Conservation (phyloP, 2,797 vertebrate genomes). For the Galaxias olidus region DNA sequence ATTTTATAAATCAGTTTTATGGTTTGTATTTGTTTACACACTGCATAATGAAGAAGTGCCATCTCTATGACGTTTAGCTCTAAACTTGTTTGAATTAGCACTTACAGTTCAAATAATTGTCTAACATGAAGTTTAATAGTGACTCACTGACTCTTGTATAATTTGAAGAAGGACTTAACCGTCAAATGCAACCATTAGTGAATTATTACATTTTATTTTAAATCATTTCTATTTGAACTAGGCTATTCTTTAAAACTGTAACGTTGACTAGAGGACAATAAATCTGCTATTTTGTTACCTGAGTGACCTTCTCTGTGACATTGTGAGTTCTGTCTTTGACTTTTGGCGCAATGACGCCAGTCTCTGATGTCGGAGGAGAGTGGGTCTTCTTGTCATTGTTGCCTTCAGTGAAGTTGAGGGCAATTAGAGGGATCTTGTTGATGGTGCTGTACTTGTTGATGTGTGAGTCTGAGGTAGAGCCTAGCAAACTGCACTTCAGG, state of each 20-base stretch:
- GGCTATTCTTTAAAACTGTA: conserved; percentile 15
- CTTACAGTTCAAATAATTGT: too few relatives aligned
- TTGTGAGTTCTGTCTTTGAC: conserved; percentile 99
- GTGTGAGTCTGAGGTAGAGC: conserved; percentile 98
- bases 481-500: conserved; percentile 94
- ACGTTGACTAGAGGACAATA: conserved; percentile 34
- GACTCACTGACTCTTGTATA: too few relatives aligned
- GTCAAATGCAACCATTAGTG: background rate
- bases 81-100: too few relatives aligned
- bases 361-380: conserved; percentile 93
- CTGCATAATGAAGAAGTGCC: too few relatives aligned
- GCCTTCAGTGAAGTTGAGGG: conserved; percentile 93
- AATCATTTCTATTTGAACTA: background rate
- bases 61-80: too few relatives aligned
- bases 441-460: conserved; percentile 99
- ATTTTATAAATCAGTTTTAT: too few relatives aligned
- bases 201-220: too few relatives aligned
- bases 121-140: too few relatives aligned
- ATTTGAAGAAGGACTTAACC: too few relatives aligned
- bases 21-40: too few relatives aligned
- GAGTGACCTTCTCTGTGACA: conserved; percentile 98
- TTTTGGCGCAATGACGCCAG: conserved; percentile 96
- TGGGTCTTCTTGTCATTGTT: conserved; percentile 91
- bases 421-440: conserved; percentile 97
- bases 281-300: conserved; percentile 75